Base-by-base conservation (phyloP, 2,888 invertebrate genomes). In the Nephrotoma guestfalica region DNA sequence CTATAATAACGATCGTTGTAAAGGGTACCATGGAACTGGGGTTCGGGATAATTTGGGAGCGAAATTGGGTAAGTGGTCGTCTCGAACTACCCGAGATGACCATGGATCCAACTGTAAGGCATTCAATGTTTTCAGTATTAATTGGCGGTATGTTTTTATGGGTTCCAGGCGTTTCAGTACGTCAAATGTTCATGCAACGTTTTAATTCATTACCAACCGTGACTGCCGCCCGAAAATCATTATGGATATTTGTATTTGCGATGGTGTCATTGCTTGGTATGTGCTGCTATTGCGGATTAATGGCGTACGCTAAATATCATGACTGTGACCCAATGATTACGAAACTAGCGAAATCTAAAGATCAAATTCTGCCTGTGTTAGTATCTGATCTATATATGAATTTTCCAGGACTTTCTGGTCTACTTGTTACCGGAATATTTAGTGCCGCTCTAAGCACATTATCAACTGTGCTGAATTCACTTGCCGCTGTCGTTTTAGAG, bases 391-490 rank as follows among this genome's bases (percentile, higher is more conserved):
- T 95, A 30, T 91, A 97, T 47, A 95, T 95, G 0, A 92, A 94
- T 85, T 92, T 94, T 87, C 96, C 96, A 0, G 97, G 97, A 0
- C 90, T 98, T 83, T 95, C 97, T 0, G 98, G 98, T 45, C 92
- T 98, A 0, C 97, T 98, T 90, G 95, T 97, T 0, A 96, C 97
- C 71, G 97, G 97, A 5, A 95, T 98, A 42, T 97, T 97, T 89
- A 97, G 97, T 91, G 98, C 97, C 7, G 96, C 97, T 1, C 92
- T 98, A 57, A 96, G 96, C 90, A 95, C 96, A 0, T 93, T 96
- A 90, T 96, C 96, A 0, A 96, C 96, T 13, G 96, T 96, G 0
- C 91, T 96, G 0, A 96, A 96, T 89, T 96, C 96, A 0, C 94
- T 96, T 94, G 94, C 96, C 0, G 96, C 96, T 7, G 96, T 96